phyloP scores from a whole-genome alignment of 2,113 vertebrate species.

The Antechinus flavipes region DNA sequence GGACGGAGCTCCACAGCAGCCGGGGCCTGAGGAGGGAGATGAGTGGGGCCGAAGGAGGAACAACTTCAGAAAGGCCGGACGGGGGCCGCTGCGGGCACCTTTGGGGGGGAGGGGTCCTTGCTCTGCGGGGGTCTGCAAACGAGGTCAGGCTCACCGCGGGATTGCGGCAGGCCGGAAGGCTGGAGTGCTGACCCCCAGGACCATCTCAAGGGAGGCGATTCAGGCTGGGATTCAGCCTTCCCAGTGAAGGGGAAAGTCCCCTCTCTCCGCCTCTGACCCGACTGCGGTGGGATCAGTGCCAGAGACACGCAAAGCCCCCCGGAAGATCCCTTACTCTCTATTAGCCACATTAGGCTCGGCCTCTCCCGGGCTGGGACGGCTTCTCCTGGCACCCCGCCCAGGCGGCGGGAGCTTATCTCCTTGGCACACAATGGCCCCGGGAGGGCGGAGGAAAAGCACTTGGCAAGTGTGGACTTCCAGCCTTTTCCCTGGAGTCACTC shows the following conservation, averaged over 20 bases:
- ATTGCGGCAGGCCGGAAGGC: no score
- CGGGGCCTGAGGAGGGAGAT: neutral
- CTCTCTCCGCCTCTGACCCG: neutral
- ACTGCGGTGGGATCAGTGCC: neutral
- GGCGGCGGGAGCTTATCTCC: neutral
- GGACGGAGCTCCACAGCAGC: neutral
- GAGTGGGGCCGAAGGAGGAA: neutral
- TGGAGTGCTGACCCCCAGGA: neutral
- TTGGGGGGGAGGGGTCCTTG: no score
- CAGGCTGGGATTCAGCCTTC: neutral
- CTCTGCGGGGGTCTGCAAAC: neutral
- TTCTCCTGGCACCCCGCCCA: no score
- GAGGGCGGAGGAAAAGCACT: neutral
- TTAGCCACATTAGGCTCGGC: neutral
- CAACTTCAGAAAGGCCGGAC: neutral
- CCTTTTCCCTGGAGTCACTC: neutral
- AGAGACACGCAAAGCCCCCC: neutral
- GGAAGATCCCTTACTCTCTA: neutral
- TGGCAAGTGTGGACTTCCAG: neutral
- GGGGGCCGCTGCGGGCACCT: neutral
- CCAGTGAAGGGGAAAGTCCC: neutral
- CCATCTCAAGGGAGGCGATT: no score
- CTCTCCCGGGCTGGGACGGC: accelerated
- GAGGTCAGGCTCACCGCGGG: neutral
- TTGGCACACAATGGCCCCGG: neutral